phyloP scores from a whole-genome alignment of 1,140 invertebrate genomes.

The Bombus superbus region DNA sequence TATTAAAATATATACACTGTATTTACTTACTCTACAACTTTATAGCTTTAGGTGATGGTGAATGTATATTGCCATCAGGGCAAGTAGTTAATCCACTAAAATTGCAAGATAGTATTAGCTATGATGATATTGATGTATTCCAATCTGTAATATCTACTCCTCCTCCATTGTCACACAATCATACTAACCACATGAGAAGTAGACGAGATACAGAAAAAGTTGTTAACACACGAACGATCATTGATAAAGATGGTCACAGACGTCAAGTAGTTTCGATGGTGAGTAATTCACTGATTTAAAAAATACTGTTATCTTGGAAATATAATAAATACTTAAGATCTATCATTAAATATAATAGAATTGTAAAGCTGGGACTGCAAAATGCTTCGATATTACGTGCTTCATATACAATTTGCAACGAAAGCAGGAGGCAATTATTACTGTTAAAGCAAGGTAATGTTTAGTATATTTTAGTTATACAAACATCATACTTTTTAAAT shows the following conservation, averaged over 20 bases:
- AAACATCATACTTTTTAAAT: not conserved
- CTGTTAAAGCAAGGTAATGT: slow-evolving; percentile 87
- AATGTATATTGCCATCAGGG: slow-evolving; percentile 85
- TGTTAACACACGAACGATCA: slow-evolving; percentile 87
- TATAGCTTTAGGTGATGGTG: slow-evolving; percentile 82
- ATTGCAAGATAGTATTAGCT: slow-evolving; percentile 83
- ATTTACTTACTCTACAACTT: not conserved
- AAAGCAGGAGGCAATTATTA: slow-evolving; percentile 90
- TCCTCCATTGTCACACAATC: slow-evolving; percentile 63
- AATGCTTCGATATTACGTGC: slow-evolving; percentile 94
- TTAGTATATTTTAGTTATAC: not conserved
- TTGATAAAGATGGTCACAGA: slow-evolving; percentile 88
- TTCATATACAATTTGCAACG: slow-evolving; percentile 89
- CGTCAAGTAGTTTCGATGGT: slow-evolving; percentile 91
- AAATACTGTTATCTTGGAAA: slow-evolving; percentile 1
- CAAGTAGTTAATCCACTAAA: slow-evolving; percentile 88
- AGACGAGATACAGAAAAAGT: slow-evolving; percentile 89
- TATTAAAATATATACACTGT: slow-evolving; percentile 59
- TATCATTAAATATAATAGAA: slow-evolving; percentile 83
- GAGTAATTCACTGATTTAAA: slow-evolving; percentile 45
- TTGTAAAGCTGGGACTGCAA: slow-evolving; percentile 90
- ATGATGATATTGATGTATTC: slow-evolving; percentile 79
- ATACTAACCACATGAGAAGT: slow-evolving; percentile 79
- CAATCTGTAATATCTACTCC: slow-evolving; percentile 57
- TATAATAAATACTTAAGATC: slow-evolving; percentile 16